Percentiles rank a stretch among this genome's conserved stretches.
Evolutionary conservation across 2,888 invertebrate species (phyloP).

Genomic region (Endotricha flammealis): DNA sequence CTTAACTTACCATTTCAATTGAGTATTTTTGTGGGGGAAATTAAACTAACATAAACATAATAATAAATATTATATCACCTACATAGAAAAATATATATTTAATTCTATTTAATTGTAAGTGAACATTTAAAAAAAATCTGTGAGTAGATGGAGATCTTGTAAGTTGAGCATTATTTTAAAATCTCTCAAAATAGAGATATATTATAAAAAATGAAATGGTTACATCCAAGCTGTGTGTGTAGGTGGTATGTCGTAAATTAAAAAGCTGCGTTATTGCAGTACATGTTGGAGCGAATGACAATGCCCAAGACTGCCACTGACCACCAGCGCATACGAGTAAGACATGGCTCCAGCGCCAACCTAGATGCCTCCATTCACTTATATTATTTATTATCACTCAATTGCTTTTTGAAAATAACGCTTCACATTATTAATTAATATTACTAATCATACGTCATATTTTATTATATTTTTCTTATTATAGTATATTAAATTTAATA

Average conservation of each 20-base stretch:
- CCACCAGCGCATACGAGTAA: conserved; percentile 95
- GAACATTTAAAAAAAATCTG: too few relatives aligned
- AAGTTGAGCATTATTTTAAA: too few relatives aligned
- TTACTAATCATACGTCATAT: not conserved
- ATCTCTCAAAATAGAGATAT: too few relatives aligned
- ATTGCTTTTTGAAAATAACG: conserved; percentile 3
- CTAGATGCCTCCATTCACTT: conserved; percentile 50
- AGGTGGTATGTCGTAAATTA: conserved; percentile 16
- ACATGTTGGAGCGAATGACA: conserved; percentile 93
- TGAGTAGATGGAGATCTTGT: too few relatives aligned
- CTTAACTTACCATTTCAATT: too few relatives aligned
- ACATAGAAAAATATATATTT: too few relatives aligned
- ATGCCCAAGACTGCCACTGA: conserved; percentile 90
- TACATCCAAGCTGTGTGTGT: not conserved
- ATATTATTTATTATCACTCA: conserved; percentile 6
- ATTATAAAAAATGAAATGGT: too few relatives aligned
- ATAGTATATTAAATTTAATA: conserved; percentile 3
- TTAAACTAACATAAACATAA: too few relatives aligned
- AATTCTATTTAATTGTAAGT: too few relatives aligned
- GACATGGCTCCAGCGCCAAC: conserved; percentile 59
- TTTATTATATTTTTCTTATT: not conserved
- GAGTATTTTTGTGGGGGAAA: too few relatives aligned
- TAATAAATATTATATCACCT: too few relatives aligned
- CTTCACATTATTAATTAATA: not conserved
- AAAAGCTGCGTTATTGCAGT: conserved; percentile 82